Percentiles rank a stretch among this genome's conserved stretches.
Conservation (phyloP, 2,113 vertebrate species). For the Sinocyclocheilus grahami region DNA sequence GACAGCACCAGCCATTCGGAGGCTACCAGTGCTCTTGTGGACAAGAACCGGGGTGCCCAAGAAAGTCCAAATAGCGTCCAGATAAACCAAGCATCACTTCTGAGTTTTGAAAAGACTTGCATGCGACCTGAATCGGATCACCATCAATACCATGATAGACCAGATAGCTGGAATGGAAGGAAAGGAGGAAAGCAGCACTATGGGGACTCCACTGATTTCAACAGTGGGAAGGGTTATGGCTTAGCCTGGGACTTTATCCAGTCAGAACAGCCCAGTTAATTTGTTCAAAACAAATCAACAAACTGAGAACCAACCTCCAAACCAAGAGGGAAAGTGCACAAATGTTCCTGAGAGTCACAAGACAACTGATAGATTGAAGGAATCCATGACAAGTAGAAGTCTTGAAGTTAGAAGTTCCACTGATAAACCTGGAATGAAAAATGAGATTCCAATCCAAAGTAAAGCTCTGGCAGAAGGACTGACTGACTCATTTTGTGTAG, state of each 20-base stretch:
- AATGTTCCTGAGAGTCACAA: constrained; percentile 19
- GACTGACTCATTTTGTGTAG: constrained; percentile 31
- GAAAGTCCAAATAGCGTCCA: constrained; percentile 56
- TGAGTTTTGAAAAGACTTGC: constrained; percentile 53
- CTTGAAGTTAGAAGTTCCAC: constrained; percentile 54
- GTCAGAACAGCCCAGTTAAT: constrained; percentile 64
- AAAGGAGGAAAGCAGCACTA: constrained; percentile 62
- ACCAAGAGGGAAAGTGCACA: constrained; percentile 19
- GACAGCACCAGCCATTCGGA: constrained; percentile 93
- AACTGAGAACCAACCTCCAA: not conserved
- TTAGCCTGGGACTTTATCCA: constrained; percentile 84
- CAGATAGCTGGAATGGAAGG: constrained; percentile 77
- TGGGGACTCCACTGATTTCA: constrained; percentile 70
- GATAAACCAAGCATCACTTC: constrained; percentile 46
- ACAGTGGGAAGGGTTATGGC: constrained; percentile 65
- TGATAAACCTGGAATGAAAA: constrained; percentile 44
- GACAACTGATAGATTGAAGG: not conserved
- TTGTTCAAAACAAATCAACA: not conserved
- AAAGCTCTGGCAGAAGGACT: constrained; percentile 38
- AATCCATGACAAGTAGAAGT: constrained; percentile 43
- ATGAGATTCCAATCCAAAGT: constrained; percentile 41
- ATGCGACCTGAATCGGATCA: constrained; percentile 50
- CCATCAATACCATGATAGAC: constrained; percentile 63
- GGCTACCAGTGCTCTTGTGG: constrained; percentile 50
- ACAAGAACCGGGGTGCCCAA: constrained; percentile 53